phyloP scores from a whole-genome alignment of 2,113 vertebrate species.

The Nycticryphes semicollaris region DNA sequence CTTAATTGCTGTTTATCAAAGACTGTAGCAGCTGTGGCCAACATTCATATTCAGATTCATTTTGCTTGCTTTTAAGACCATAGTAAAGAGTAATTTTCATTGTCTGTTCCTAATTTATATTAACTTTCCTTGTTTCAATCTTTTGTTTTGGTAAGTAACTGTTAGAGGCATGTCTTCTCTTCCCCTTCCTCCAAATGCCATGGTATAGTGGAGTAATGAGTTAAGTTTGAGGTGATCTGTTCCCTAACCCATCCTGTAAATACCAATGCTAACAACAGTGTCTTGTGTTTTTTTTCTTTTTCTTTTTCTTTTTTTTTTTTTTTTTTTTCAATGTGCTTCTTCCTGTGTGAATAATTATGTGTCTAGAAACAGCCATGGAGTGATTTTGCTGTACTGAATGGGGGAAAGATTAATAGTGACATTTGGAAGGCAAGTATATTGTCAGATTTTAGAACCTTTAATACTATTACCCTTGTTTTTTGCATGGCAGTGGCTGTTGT shows the following conservation, averaged over 20 bases:
- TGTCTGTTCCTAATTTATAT: slow-evolving; percentile 61
- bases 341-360: slow-evolving; percentile 82
- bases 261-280: slow-evolving; percentile 86
- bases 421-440: slow-evolving; percentile 99
- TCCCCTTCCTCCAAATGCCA: background rate
- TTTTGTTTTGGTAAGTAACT: slow-evolving; percentile 69
- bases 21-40: slow-evolving; percentile 25
- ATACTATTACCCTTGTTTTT: slow-evolving; percentile 63
- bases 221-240: slow-evolving; percentile 71
- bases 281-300: slow-evolving; percentile 78
- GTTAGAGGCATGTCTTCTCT: slow-evolving; percentile 22
- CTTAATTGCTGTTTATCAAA: background rate
- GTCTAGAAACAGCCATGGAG: slow-evolving; percentile 97
- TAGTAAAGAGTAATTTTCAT: slow-evolving; percentile 37
- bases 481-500: slow-evolving; percentile 81
- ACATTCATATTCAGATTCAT: slow-evolving; percentile 36
- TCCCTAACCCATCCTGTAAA: slow-evolving; percentile 79
- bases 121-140: slow-evolving; percentile 55
- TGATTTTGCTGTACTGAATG: slow-evolving; percentile 95
- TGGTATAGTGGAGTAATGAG: slow-evolving; percentile 4
- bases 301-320: background rate
- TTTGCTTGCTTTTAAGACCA: slow-evolving; percentile 53
- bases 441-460: slow-evolving; percentile 74
- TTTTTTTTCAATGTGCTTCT: slow-evolving; percentile 76
- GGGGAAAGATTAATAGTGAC: slow-evolving; percentile 99